Conservation (phyloP, 2,113 vertebrate genomes). For the Balaeniceps rex region DNA sequence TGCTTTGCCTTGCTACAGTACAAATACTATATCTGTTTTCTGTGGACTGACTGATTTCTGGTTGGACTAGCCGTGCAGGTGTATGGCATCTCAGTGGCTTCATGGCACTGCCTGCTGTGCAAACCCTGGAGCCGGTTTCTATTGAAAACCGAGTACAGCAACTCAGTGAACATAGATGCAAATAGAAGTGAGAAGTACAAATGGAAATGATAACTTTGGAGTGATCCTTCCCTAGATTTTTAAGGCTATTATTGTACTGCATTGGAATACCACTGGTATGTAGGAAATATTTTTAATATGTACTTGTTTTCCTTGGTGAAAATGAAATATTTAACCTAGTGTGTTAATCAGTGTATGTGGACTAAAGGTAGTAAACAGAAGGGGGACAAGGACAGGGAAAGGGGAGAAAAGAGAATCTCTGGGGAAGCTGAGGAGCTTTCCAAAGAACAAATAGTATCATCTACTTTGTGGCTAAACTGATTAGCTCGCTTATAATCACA, state of each 20-base stretch:
- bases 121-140: not conserved
- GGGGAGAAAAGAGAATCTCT: not conserved
- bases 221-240: not conserved
- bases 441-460: slow-evolving; percentile 19
- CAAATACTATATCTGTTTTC: not conserved
- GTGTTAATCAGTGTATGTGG: not conserved
- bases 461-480: slow-evolving; percentile 56
- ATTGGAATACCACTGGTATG: not conserved
- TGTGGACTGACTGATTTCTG: not conserved
- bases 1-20: not conserved
- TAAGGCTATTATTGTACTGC: not conserved
- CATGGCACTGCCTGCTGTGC: not conserved
- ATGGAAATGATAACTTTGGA: not conserved
- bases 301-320: not conserved
- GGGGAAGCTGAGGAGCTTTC: slow-evolving; percentile 11
- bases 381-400: not conserved
- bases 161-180: not conserved
- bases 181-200: not conserved
- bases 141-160: not conserved
- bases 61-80: not conserved
- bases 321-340: not conserved
- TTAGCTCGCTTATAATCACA: slow-evolving; percentile 50
- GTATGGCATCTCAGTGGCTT: not conserved
- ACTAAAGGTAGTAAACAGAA: not conserved
- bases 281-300: not conserved